phyloP scores from a whole-genome alignment of 1,140 invertebrate species.

The Thaumetopoea pityocampa region DNA sequence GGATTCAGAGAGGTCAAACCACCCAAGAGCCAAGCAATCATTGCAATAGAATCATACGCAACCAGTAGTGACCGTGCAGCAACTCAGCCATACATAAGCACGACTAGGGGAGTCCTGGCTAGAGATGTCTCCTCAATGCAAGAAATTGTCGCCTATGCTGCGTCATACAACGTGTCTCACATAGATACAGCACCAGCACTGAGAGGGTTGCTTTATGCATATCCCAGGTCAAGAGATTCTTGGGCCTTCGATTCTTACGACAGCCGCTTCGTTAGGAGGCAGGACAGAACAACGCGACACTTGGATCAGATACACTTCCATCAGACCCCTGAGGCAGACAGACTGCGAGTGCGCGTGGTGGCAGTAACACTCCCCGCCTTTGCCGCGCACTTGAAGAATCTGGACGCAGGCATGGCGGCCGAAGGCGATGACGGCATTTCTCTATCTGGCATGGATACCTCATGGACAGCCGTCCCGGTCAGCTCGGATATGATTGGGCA shows the following conservation, averaged over 20 bases:
- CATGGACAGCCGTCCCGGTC: constrained; percentile 2
- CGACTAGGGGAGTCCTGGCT: background rate
- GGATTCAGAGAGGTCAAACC: background rate
- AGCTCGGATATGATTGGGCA: constrained; percentile 4
- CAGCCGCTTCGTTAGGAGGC: background rate
- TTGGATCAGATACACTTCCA: background rate
- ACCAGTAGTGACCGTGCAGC: background rate
- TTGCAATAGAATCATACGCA: background rate
- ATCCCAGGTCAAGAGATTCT: background rate
- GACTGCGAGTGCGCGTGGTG: background rate
- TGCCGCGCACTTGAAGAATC: constrained; percentile 1
- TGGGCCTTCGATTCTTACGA: constrained; percentile 1
- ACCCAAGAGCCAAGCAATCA: background rate
- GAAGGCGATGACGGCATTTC: background rate
- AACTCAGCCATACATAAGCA: background rate
- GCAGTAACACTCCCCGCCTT: constrained; percentile 1
- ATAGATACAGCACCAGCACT: background rate
- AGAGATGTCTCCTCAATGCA: background rate
- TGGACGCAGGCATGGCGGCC: background rate
- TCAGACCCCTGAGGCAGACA: background rate
- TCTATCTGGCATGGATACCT: constrained; percentile 1
- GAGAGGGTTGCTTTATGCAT: background rate
- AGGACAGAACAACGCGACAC: background rate
- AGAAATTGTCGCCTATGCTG: background rate
- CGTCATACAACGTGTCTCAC: background rate